Percentiles rank a stretch among this genome's conserved stretches.
These are phyloP conservation scores for Eulacestoma nigropectus DNA, from an alignment of 2,113 vertebrate species.

Conservation along the genomic window DNA sequence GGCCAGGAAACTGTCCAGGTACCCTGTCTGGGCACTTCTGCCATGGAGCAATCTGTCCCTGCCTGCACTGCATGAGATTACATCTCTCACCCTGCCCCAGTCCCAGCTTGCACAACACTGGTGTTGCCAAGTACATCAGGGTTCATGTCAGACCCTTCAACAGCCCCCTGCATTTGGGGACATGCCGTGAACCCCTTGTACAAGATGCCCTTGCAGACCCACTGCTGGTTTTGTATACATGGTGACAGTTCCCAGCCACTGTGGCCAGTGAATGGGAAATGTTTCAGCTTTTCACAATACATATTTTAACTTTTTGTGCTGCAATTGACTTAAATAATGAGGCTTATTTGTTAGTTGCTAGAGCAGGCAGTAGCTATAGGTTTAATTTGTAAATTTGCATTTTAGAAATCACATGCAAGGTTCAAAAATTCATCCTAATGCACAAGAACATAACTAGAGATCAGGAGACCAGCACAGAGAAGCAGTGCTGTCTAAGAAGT, in stretches of 20 bases:
- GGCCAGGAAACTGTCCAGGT: neutral
- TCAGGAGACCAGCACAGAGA: neutral
- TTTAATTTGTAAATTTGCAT: neutral
- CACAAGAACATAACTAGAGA: neutral
- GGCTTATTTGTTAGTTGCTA: neutral
- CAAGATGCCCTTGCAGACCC: neutral
- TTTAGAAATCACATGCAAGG: neutral
- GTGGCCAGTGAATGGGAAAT: neutral
- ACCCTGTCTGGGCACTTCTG: neutral
- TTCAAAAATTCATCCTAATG: neutral
- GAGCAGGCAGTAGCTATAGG: neutral
- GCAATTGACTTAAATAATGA: neutral
- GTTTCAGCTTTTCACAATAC: neutral
- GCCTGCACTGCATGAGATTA: neutral
- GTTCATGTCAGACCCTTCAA: neutral
- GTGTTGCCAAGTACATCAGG: neutral
- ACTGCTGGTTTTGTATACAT: neutral
- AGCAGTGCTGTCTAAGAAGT: neutral
- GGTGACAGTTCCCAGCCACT: neutral
- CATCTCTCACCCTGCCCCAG: neutral
- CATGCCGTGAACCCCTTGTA: neutral
- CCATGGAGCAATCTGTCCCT: neutral
- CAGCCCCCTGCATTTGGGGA: neutral
- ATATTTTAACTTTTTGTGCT: neutral
- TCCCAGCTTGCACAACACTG: neutral